Percentiles rank a stretch among this genome's conserved stretches.
These are phyloP conservation scores for Macquaria ambigua DNA, from an alignment of 2,113 vertebrate species.

Conservation along the genomic window DNA sequence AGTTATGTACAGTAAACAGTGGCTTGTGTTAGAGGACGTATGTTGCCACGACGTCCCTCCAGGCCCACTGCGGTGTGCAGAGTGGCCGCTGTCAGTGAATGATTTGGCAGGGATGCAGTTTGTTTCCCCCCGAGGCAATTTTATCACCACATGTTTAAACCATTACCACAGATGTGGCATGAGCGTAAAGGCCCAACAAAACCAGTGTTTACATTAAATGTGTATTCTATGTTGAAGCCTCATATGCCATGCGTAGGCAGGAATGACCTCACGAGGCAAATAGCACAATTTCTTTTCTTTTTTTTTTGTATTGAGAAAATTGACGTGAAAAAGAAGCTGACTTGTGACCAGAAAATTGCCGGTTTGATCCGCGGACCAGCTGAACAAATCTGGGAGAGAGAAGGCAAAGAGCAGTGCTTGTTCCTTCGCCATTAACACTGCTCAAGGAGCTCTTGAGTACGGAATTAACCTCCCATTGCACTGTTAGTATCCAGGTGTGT, in stretches of 20 bases:
- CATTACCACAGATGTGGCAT: conserved; percentile 51
- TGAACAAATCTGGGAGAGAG: background rate
- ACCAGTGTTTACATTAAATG: conserved; percentile 47
- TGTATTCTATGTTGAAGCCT: conserved; percentile 8
- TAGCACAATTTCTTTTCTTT: background rate
- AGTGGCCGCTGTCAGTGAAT: conserved; percentile 38
- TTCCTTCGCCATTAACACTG: background rate
- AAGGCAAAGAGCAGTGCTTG: background rate
- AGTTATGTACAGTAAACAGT: conserved; percentile 50
- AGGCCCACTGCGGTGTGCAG: conserved; percentile 39
- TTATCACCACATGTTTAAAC: conserved; percentile 70
- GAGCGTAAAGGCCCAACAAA: conserved; percentile 23
- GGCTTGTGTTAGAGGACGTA: conserved; percentile 32
- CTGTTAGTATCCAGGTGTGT: conserved; percentile 19
- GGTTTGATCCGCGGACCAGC: background rate
- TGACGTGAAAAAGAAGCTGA: background rate
- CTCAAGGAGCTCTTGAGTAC: background rate
- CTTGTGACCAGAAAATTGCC: background rate
- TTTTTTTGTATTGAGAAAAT: conserved; percentile 9
- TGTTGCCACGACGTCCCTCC: conserved; percentile 50
- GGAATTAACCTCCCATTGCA: background rate
- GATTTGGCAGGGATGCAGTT: conserved; percentile 39
- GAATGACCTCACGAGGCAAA: conserved; percentile 11
- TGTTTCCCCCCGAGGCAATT: conserved; percentile 36
- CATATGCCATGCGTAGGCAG: conserved; percentile 1